Evolutionary conservation across 2,888 invertebrate species (phyloP).

Genomic region (Callosobruchus maculatus): DNA sequence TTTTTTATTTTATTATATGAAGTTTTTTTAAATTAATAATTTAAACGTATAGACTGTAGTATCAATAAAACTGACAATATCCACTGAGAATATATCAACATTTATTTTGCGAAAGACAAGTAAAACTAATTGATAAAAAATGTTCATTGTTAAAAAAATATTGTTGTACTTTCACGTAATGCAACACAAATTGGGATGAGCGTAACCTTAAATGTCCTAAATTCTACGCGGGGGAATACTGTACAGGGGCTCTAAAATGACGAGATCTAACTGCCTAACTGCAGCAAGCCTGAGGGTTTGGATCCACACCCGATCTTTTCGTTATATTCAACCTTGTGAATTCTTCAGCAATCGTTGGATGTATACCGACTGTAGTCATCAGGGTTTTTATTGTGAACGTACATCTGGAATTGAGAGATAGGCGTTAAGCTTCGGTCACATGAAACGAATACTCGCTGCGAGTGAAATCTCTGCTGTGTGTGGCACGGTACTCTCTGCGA

Average conservation of each 20-base stretch:
- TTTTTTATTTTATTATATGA: no score
- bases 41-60: no score
- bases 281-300: conserved; percentile 91
- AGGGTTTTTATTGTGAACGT: conserved; percentile 78
- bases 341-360: conserved; percentile 90
- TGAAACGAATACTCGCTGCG: background rate
- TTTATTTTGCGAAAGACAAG: background rate
- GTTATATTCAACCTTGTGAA: conserved; percentile 87
- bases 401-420: conserved; percentile 54
- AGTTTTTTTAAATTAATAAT: no score
- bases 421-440: background rate
- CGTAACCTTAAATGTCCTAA: background rate
- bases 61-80: background rate
- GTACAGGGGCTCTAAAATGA: background rate
- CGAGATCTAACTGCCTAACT: conserved; percentile 59
- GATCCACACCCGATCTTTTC: conserved; percentile 85
- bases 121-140: background rate
- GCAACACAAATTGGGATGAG: background rate
- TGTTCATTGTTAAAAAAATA: background rate
- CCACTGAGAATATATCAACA: background rate
- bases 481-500: no score
- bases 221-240: background rate
- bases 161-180: background rate
- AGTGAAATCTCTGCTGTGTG: no score
- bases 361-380: conserved; percentile 84